These are phyloP conservation scores for Eonycteris spelaea DNA, from an alignment of 2,113 vertebrate species.

Conservation along the genomic window DNA sequence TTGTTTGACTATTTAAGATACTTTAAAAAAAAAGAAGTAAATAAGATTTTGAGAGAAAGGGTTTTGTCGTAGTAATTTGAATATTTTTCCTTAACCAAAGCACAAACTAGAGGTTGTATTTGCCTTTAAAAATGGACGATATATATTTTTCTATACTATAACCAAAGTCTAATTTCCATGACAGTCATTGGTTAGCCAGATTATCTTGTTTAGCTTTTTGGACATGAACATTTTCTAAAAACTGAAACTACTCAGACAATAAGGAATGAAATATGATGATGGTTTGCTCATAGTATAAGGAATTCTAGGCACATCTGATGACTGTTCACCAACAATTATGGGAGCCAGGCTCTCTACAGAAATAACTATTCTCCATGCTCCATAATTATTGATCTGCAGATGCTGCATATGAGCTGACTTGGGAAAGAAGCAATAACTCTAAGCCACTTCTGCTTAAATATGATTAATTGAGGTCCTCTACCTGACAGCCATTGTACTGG, in stretches of 20 bases:
- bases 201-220: background rate
- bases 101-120: background rate
- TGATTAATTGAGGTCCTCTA: background rate
- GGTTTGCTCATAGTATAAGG: background rate
- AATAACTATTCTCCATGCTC: background rate
- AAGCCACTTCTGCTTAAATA: background rate
- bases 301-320: background rate
- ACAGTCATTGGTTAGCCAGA: background rate
- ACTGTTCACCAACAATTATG: background rate
- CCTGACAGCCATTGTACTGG: background rate
- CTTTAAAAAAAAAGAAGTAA: background rate
- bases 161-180: background rate
- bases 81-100: background rate
- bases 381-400: background rate
- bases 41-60: background rate
- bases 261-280: background rate
- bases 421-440: background rate
- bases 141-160: background rate
- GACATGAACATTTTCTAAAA: background rate
- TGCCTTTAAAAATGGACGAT: background rate
- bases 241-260: background rate
- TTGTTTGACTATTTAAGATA: background rate
- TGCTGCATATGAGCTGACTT: background rate
- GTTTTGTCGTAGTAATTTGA: background rate
- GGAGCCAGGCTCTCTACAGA: background rate